These are phyloP conservation scores for Pantherophis guttatus DNA, from an alignment of 2,113 vertebrate species.

Conservation along the genomic window DNA sequence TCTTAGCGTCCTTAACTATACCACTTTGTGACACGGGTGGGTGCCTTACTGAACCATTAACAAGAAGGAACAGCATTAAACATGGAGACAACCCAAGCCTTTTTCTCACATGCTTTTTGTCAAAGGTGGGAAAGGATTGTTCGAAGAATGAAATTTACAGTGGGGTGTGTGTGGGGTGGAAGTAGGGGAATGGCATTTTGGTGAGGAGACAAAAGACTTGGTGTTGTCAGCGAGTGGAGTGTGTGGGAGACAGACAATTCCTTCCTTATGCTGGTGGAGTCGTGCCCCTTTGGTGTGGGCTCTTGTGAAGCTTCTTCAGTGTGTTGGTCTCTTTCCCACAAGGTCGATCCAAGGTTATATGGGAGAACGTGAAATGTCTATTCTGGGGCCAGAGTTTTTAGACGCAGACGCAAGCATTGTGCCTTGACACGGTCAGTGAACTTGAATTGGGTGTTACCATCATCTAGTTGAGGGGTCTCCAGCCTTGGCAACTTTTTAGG, in stretches of 20 bases:
- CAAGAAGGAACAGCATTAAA: neutral
- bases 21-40: neutral
- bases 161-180: neutral
- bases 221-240: slow-evolving; percentile 21
- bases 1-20: neutral
- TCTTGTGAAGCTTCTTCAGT: neutral
- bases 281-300: accelerated
- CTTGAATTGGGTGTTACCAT: neutral
- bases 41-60: neutral
- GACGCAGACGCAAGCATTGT: neutral
- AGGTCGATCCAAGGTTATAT: neutral
- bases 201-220: slow-evolving; percentile 26
- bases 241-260: slow-evolving; percentile 18
- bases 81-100: neutral
- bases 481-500: no score
- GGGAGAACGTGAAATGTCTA: neutral
- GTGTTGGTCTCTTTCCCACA: slow-evolving; percentile 6
- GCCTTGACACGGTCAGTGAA: neutral
- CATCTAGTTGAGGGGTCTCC: neutral
- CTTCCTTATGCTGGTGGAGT: slow-evolving; percentile 11
- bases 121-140: neutral
- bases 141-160: neutral
- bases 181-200: neutral
- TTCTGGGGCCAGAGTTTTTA: neutral
- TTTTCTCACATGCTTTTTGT: neutral